Conservation (phyloP, 2,797 vertebrate species). For the Argyrosomus regius region DNA sequence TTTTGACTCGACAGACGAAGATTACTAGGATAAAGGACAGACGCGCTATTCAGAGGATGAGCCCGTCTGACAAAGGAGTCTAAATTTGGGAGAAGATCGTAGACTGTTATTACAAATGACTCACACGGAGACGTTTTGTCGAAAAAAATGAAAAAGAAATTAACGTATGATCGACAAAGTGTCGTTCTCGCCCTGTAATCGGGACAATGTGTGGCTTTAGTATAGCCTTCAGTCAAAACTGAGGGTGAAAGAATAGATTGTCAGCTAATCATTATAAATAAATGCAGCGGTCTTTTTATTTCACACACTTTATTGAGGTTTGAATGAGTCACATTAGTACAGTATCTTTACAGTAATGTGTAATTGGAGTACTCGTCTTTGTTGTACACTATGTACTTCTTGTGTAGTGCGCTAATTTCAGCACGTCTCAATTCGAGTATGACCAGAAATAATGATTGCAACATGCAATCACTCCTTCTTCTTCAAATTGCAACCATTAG, state of each 20-base stretch:
- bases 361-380: not conserved
- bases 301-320: not conserved
- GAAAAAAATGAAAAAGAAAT: not conserved
- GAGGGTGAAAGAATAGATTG: not conserved
- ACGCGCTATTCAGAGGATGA: conserved; percentile 22
- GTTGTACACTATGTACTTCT: too few species aligned
- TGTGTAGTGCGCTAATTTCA: too few species aligned
- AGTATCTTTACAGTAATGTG: not conserved
- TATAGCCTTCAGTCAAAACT: not conserved
- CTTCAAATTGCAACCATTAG: too few species aligned
- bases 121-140: not conserved
- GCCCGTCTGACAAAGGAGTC: conserved; percentile 29
- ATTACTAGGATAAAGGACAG: conserved; percentile 10
- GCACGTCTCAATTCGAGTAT: too few species aligned
- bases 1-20: conserved; percentile 13
- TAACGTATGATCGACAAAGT: not conserved
- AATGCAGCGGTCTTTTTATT: not conserved
- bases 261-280: not conserved
- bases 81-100: conserved; percentile 23
- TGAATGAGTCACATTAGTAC: too few species aligned
- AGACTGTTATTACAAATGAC: conserved; percentile 19
- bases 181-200: not conserved
- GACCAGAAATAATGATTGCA: too few species aligned
- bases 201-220: not conserved
- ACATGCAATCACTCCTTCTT: too few species aligned